Conservation (phyloP, 2,113 vertebrate species). For the Ornithorhynchus anatinus region DNA sequence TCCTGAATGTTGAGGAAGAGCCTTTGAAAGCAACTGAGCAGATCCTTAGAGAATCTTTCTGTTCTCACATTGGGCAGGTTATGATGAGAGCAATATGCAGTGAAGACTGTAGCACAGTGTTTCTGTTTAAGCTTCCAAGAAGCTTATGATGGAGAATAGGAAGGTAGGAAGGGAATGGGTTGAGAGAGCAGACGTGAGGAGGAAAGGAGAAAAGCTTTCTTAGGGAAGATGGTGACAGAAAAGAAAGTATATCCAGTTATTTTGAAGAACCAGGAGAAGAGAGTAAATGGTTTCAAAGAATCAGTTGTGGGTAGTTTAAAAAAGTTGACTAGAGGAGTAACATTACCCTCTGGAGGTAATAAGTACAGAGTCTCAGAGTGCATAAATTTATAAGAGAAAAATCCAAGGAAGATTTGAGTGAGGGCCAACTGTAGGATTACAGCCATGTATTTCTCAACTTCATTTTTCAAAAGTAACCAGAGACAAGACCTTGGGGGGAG, state of each 20-base stretch:
- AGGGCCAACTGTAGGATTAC: background rate
- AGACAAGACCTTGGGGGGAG: constrained; percentile 17
- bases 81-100: too few species aligned
- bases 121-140: too few species aligned
- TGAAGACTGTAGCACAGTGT: too few species aligned
- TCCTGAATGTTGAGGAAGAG: too few species aligned
- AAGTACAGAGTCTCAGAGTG: background rate
- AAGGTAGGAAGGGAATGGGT: too few species aligned
- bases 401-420: background rate
- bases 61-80: too few species aligned
- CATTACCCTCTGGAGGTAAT: background rate
- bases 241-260: background rate
- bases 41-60: too few species aligned
- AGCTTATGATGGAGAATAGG: too few species aligned
- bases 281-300: background rate
- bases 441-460: constrained; percentile 11
- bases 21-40: too few species aligned
- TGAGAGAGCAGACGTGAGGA: too few species aligned
- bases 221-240: too few species aligned
- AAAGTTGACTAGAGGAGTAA: background rate
- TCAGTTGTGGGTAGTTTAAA: background rate
- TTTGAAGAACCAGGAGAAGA: background rate
- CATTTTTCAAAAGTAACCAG: background rate
- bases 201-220: too few species aligned
- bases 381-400: background rate